A percentile compares a stretch with the other conserved stretches of the same genome.
Conservation (phyloP, 2,797 vertebrate species). For the Liparis tanakae region DNA sequence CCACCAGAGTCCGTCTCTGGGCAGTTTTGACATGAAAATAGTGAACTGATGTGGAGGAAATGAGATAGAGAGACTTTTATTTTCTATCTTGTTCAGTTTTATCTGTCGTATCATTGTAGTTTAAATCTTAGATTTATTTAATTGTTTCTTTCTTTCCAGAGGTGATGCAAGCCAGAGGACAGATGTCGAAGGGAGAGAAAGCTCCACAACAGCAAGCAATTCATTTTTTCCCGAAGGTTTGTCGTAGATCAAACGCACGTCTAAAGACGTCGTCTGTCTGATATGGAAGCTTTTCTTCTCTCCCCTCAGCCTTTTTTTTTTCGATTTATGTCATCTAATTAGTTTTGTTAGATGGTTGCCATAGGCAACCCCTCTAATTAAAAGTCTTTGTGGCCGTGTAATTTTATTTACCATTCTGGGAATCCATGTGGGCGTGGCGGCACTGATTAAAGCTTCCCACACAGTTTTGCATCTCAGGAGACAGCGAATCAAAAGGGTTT, state of each 20-base stretch:
- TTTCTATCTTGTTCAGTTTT: not conserved
- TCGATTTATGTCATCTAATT: slow-evolving; percentile 66
- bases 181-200: slow-evolving; percentile 84
- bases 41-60: not conserved
- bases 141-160: slow-evolving; percentile 67
- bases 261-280: slow-evolving; percentile 23
- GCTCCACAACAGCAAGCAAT: slow-evolving; percentile 88
- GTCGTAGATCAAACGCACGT: slow-evolving; percentile 36
- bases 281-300: slow-evolving; percentile 41
- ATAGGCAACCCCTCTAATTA: slow-evolving; percentile 51
- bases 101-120: not conserved
- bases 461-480: slow-evolving; percentile 57
- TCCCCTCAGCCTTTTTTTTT: slow-evolving; percentile 15
- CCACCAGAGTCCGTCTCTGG: not conserved
- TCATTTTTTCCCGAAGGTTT: slow-evolving; percentile 92
- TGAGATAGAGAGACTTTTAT: not conserved
- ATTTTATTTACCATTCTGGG: slow-evolving; percentile 75
- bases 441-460: slow-evolving; percentile 77
- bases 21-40: slow-evolving; percentile 13
- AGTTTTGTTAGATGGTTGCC: slow-evolving; percentile 69
- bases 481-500: slow-evolving; percentile 56
- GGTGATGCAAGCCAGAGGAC: slow-evolving; percentile 78
- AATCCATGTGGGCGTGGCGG: slow-evolving; percentile 71
- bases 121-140: slow-evolving; percentile 13
- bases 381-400: slow-evolving; percentile 64